These are phyloP conservation scores for Motacilla tschutschensis DNA, from an alignment of 2,113 vertebrate genomes.

Conservation along the genomic window DNA sequence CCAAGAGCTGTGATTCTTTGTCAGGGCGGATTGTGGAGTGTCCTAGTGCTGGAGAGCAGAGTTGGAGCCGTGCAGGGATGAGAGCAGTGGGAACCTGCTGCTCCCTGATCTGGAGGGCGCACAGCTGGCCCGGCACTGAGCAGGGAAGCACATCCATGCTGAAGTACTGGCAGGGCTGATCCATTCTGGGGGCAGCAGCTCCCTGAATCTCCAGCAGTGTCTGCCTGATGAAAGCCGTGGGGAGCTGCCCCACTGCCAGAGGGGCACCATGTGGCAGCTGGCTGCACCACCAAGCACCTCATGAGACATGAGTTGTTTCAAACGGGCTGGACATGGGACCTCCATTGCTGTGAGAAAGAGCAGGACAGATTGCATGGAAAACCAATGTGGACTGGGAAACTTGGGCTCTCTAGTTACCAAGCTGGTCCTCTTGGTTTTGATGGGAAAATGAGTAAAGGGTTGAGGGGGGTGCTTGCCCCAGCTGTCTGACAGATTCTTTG, in stretches of 20 bases:
- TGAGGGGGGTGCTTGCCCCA: background rate
- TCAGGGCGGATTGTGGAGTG: background rate
- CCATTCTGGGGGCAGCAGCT: accelerated
- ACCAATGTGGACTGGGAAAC: background rate
- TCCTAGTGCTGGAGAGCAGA: background rate
- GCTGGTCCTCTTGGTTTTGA: background rate
- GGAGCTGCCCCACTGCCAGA: background rate
- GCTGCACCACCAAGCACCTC: background rate
- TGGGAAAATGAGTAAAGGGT: background rate
- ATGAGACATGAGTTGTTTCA: accelerated
- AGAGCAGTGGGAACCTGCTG: background rate
- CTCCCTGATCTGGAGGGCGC: background rate
- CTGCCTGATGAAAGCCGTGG: background rate
- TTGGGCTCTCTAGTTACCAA: background rate
- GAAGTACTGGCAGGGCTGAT: background rate
- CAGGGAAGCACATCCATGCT: background rate
- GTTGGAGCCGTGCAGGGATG: accelerated
- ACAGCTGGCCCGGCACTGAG: accelerated
- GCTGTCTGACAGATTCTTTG: background rate
- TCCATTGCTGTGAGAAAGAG: background rate
- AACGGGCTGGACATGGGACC: accelerated
- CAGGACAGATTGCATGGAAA: background rate
- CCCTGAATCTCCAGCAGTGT: background rate
- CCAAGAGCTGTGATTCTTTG: constrained; percentile 22
- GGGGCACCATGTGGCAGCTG: background rate